Base-by-base conservation (phyloP, 2,113 vertebrate genomes). In the Pangasianodon hypophthalmus region DNA sequence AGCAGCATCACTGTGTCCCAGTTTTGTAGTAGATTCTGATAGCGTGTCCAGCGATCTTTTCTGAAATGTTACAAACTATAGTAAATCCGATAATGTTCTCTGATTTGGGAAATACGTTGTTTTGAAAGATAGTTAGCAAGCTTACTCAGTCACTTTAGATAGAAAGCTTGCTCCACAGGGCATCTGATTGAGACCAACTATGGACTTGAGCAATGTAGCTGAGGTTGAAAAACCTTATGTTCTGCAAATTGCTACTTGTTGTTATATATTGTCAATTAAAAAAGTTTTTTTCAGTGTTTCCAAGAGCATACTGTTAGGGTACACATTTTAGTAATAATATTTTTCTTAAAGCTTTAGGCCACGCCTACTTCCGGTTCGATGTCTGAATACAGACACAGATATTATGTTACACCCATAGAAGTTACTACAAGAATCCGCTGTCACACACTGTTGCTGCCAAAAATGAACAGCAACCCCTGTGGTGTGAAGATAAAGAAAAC, bases 401-500 rank as follows among this genome's bases (percentile, higher is more conserved):
- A 32, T n/a, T 18, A 52, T 81, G 46, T 52, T 80, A 54, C 50
- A n/a, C 7, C 29, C 4, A 4, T n/a, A 50, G 26, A 50, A 80
- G 77, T 16, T 79, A 29, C 86, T 62, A 86, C 84, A 71, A 18
- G 75, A 52, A 54, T 58, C 46, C 8, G 7, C 54, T 62, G 48
- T 82, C 80, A 84, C 71, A 80, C 46, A 88, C 56, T 56, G 52
- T 81, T 73, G 14, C 41, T 52, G 58, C 6, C 37, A 85, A 73
- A 89, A 75, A 88, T 52, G 48, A 80, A 62, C 77, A 83, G 56
- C 19, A 58, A 52, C 19, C 77, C 87, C 82, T 50, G 26, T 64
- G 90, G 85, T 89, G 80, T 84, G 69, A 84, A 88, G 89, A 90
- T 90, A 86, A 90, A 88, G 87, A 75, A 26, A 90, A 86, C 56